These are phyloP conservation scores for Helicoverpa assulta DNA, from an alignment of 2,888 invertebrate genomes.

Conservation along the genomic window DNA sequence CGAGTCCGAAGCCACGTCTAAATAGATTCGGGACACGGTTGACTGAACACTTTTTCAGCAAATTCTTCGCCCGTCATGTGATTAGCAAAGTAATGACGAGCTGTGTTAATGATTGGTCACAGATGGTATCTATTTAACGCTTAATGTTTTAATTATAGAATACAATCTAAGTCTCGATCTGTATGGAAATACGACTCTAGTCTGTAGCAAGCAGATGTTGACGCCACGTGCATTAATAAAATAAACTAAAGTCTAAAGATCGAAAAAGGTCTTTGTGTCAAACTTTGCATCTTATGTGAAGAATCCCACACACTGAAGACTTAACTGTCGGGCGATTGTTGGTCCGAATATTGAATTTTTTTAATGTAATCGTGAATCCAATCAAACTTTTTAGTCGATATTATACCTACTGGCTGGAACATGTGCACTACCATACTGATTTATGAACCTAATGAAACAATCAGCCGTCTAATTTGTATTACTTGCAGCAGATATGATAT, in stretches of 20 bases:
- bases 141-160: background rate
- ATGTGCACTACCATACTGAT: no score
- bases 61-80: conserved; percentile 37
- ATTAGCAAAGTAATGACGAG: conserved; percentile 15
- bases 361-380: no score
- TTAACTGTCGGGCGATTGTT: no score
- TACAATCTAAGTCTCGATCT: background rate
- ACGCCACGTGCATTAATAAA: background rate
- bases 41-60: conserved; percentile 52
- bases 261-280: background rate
- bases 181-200: background rate
- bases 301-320: no score
- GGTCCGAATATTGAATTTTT: no score
- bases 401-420: no score
- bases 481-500: background rate
- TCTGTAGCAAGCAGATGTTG: background rate
- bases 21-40: conserved; percentile 48
- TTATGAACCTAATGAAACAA: no score
- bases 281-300: no score
- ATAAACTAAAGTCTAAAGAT: background rate
- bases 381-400: no score
- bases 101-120: conserved; percentile 10
- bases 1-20: conserved; percentile 28
- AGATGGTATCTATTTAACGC: conserved; percentile 17
- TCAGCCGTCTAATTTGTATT: background rate